Evolutionary conservation across 2,113 vertebrate species (phyloP), one percentile per base, ranked within the genome.

Genomic region (Psilopogon haemacephalus): DNA sequence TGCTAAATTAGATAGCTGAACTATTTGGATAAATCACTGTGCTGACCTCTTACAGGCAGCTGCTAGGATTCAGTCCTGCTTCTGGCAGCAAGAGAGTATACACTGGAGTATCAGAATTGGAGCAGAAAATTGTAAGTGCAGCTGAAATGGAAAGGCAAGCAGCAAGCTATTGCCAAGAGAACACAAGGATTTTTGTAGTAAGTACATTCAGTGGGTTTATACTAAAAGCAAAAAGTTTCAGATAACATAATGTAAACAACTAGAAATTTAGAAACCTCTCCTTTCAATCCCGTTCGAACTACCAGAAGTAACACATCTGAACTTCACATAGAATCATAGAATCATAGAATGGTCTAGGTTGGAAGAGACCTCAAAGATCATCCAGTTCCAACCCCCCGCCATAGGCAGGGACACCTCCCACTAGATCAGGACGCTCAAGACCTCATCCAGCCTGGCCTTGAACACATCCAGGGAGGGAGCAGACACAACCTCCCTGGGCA

Each of bases 51-150:
- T 83, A 89, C 78, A 94, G 71, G 86, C 96, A 94, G 89, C 95
- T 89, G 89, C 74, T 96, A 89, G 87, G 68, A 93, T 90, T 91
- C 87, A 89, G 5, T 91, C 89, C 95, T 94, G 71, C 89, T 92
- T 92, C 95, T 94, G 94, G 91, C 94, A 96, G 94, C 87, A 73
- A 52, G 74, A 96, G 75, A 89, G 87, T 94, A 83, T 91, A 94
- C 70, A 84, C 75, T 94, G 89, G 84, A 95, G 86, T 90, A 90
- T 71, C 89, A 96, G 94, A 96, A 96, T 74, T 94, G 89, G 89
- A 96, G 94, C 96, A 96, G 94, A 96, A 96, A 96, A 96, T 94
- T 95, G 86, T 93, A 93, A 96, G 91, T 87, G 81, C 89, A 95
- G 93, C 90, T 94, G 89, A 95, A 96, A 94, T 93, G 71, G 95